Conservation (phyloP, 1,140 invertebrate genomes). For the Calliopsis andreniformis region DNA sequence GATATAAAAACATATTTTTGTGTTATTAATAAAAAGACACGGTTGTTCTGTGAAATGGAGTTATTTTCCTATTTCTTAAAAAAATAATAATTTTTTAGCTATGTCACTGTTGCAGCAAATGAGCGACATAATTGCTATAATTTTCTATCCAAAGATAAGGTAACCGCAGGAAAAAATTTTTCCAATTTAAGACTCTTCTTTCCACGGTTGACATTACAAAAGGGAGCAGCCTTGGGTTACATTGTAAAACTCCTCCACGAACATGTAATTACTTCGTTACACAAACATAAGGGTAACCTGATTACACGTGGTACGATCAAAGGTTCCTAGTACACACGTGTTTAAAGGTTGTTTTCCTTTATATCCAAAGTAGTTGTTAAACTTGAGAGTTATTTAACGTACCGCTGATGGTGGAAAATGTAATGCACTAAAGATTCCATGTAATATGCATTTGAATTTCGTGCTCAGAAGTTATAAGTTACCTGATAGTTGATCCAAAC, state of each 20-base stretch:
- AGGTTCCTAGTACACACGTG: slow-evolving; percentile 1
- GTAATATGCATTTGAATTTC: not conserved
- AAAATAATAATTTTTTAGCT: too few relatives aligned
- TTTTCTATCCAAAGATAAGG: too few relatives aligned
- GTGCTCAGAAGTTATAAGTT: not conserved
- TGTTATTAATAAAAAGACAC: too few relatives aligned
- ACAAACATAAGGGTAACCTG: not conserved
- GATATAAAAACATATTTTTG: too few relatives aligned
- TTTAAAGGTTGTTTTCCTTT: slow-evolving; percentile 3
- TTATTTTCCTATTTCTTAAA: too few relatives aligned
- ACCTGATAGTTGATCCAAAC: not conserved
- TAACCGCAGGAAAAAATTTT: too few relatives aligned
- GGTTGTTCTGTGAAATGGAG: too few relatives aligned
- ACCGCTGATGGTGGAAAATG: not conserved
- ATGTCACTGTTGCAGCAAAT: too few relatives aligned
- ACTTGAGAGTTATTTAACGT: not conserved
- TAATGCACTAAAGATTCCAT: not conserved
- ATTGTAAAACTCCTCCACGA: not conserved
- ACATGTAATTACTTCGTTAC: slow-evolving; percentile 2
- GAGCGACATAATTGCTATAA: too few relatives aligned
- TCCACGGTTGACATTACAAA: too few relatives aligned
- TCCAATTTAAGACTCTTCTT: too few relatives aligned
- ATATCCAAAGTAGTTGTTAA: slow-evolving; percentile 11
- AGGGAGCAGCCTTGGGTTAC: not conserved
- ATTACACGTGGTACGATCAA: slow-evolving; percentile 25